Percentiles rank a stretch among this genome's conserved stretches.
phyloP scores from a whole-genome alignment of 2,888 invertebrate genomes.

The Rhagonycha fulva region DNA sequence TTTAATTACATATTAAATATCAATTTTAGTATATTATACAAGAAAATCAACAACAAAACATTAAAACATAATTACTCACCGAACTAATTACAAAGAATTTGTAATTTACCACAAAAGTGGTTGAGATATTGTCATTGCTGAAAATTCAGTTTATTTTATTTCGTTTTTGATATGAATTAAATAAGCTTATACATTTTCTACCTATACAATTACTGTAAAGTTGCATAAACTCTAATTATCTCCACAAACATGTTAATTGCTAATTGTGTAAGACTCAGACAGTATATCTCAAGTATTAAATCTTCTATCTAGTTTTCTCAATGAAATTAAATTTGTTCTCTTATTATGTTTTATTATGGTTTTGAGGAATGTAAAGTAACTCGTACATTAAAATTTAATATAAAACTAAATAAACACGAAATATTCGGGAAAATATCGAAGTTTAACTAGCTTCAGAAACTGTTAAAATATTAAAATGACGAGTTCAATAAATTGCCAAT shows the following conservation, averaged over 20 bases:
- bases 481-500: not conserved
- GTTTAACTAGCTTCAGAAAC: not conserved
- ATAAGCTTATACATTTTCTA: not conserved
- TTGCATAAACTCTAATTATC: not conserved
- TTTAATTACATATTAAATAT: not conserved
- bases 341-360: not conserved
- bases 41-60: too few species aligned
- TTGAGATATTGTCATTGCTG: not conserved
- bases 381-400: not conserved
- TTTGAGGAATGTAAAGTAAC: not conserved
- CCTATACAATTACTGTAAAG: not conserved
- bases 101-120: not conserved
- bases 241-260: constrained; percentile 1
- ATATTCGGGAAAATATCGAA: not conserved
- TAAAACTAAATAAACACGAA: not conserved
- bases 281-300: not conserved
- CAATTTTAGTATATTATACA: not conserved
- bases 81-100: not conserved
- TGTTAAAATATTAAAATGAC: not conserved
- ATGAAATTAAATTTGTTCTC: not conserved
- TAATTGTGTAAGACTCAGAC: not conserved
- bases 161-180: not conserved
- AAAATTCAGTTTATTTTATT: not conserved
- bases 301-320: not conserved
- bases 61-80: not conserved